A percentile compares a stretch with the other conserved stretches of the same genome.
Evolutionary conservation across 2,797 vertebrate species (phyloP).

Genomic region (Pseudochaenichthys georgianus): DNA sequence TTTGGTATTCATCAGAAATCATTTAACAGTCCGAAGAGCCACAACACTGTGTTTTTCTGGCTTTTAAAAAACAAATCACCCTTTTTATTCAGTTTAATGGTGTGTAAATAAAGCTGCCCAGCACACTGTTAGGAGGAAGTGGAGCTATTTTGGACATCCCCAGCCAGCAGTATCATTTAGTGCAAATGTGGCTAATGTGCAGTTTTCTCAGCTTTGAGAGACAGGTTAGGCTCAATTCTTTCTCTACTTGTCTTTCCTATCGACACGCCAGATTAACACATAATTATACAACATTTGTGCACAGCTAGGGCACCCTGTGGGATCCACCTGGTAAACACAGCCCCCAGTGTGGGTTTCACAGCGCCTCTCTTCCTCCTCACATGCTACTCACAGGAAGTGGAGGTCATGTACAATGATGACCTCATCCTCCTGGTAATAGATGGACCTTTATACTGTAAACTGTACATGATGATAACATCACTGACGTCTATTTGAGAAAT

Average conservation of each 20-base stretch:
- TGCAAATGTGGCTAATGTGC: conserved; percentile 59
- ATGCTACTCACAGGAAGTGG: conserved; percentile 70
- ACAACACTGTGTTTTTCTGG: not conserved
- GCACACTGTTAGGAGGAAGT: conserved; percentile 25
- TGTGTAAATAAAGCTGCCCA: conserved; percentile 36
- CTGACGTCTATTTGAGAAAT: conserved; percentile 39
- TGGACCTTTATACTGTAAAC: conserved; percentile 32
- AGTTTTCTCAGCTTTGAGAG: conserved; percentile 55
- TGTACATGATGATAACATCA: conserved; percentile 30
- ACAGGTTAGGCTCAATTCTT: conserved; percentile 37
- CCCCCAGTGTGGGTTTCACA: conserved; percentile 57
- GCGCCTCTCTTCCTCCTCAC: conserved; percentile 72
- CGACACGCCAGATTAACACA: conserved; percentile 70
- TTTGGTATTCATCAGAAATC: not conserved
- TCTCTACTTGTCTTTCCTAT: conserved; percentile 40
- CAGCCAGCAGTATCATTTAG: conserved; percentile 49
- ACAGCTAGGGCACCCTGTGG: conserved; percentile 66
- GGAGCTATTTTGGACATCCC: conserved; percentile 53
- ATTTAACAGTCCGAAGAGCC: conserved; percentile 3
- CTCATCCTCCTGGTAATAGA: conserved; percentile 44
- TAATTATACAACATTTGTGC: conserved; percentile 82
- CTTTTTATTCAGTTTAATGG: conserved; percentile 9
- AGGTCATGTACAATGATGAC: conserved; percentile 65
- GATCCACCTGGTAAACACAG: conserved; percentile 67
- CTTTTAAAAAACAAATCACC: conserved; percentile 4